Percentiles rank a stretch among this genome's conserved stretches.
Evolutionary conservation across 2,113 vertebrate species (phyloP).

Genomic region (Seriola aureovittata): DNA sequence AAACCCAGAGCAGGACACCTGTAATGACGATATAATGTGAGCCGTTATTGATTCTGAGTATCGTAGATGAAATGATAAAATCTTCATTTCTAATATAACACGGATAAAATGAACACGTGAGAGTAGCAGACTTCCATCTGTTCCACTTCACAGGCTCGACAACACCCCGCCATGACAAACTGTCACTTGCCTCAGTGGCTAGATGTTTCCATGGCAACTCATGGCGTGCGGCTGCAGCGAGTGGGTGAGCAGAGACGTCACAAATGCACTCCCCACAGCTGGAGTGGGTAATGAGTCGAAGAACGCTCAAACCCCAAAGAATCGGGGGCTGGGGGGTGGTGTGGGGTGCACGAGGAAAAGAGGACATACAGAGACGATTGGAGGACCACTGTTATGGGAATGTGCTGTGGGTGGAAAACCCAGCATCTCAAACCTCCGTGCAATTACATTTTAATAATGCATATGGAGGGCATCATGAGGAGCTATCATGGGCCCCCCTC

Average conservation of each 20-base stretch:
- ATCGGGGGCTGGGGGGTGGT: not conserved
- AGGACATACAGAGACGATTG: constrained; percentile 16
- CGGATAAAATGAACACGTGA: constrained; percentile 62
- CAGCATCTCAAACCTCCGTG: constrained; percentile 60
- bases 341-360: constrained; percentile 6
- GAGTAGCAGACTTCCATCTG: constrained; percentile 75
- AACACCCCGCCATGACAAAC: constrained; percentile 71
- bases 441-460: constrained; percentile 80
- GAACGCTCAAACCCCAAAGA: constrained; percentile 56
- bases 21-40: not conserved
- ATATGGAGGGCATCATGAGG: constrained; percentile 69
- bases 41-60: constrained; percentile 5
- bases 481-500: constrained; percentile 62
- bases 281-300: constrained; percentile 73
- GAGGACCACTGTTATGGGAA: constrained; percentile 45
- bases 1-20: not conserved
- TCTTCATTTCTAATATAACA: constrained; percentile 30
- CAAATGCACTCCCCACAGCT: constrained; percentile 71
- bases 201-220: constrained; percentile 78
- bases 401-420: constrained; percentile 69
- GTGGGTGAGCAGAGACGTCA: constrained; percentile 76
- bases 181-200: constrained; percentile 74
- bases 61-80: constrained; percentile 42
- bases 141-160: constrained; percentile 71
- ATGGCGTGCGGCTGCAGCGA: constrained; percentile 49